phyloP scores from a whole-genome alignment of 2,888 invertebrate species.

The Sicus ferrugineus region DNA sequence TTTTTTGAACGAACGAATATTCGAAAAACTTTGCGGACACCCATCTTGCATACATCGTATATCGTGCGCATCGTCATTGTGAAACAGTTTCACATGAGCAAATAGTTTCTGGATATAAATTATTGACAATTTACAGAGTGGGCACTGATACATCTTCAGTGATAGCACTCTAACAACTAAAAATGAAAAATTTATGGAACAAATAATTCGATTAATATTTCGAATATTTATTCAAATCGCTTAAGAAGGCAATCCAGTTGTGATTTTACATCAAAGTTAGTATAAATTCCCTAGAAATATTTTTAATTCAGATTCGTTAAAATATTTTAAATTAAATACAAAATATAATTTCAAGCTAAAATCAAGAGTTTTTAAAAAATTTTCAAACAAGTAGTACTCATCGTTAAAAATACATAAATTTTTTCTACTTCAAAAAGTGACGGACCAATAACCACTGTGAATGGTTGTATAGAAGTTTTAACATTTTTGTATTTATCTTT shows the following conservation, averaged over 20 bases:
- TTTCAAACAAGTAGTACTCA: background rate
- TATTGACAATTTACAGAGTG: background rate
- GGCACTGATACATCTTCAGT: background rate
- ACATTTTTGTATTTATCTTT: background rate
- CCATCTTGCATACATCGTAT: too few species aligned
- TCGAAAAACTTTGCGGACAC: too few species aligned
- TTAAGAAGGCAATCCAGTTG: background rate
- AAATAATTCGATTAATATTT: background rate
- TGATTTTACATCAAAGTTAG: background rate
- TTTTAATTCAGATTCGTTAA: background rate
- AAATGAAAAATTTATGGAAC: background rate
- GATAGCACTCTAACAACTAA: background rate
- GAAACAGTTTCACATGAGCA: too few species aligned
- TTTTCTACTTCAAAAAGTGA: background rate
- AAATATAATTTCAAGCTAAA: background rate
- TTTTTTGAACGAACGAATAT: too few species aligned
- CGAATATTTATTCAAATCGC: background rate
- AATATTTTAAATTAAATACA: slow-evolving; percentile 1
- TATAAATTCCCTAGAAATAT: background rate
- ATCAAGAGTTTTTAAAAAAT: background rate
- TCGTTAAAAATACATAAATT: background rate
- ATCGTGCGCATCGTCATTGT: too few species aligned
- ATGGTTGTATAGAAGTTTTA: background rate
- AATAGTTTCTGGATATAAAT: background rate
- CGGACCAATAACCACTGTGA: background rate